Conservation (phyloP, 2,888 invertebrate species). For the Pelosia muscerda region DNA sequence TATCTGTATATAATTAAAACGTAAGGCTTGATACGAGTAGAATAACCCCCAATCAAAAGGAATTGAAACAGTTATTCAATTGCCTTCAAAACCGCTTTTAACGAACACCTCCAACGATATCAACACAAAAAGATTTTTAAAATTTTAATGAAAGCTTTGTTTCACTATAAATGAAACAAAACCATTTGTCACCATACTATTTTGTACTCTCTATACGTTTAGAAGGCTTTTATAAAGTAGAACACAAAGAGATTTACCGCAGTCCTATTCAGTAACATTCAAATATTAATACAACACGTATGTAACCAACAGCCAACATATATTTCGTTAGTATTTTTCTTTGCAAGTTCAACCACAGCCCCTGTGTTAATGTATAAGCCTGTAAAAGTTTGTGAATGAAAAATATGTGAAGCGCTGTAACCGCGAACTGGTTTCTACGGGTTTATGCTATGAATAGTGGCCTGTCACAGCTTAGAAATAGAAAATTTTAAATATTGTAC, state of each 20-base stretch:
- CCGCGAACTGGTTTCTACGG: conserved; percentile 7
- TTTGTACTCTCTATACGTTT: conserved; percentile 4
- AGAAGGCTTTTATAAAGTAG: conserved; percentile 12
- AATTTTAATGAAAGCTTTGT: not conserved
- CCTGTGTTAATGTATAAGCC: conserved; percentile 18
- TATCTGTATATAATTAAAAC: not conserved
- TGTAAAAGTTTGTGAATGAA: conserved; percentile 11
- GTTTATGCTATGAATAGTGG: conserved; percentile 9
- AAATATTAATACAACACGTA: conserved; percentile 12
- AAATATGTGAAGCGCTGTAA: conserved; percentile 13
- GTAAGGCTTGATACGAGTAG: not conserved
- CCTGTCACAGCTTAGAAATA: not conserved
- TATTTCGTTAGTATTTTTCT: conserved; percentile 12
- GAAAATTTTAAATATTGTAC: not conserved
- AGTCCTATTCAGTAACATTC: conserved; percentile 12
- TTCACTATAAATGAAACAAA: conserved; percentile 3
- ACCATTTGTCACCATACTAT: conserved; percentile 11
- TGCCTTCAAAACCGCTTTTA: not conserved
- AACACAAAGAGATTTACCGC: conserved; percentile 17
- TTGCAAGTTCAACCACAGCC: conserved; percentile 10
- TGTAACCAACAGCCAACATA: conserved; percentile 4
- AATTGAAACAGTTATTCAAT: not conserved
- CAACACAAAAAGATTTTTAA: not conserved
- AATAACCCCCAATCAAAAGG: not conserved
- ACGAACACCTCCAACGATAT: not conserved